These are phyloP conservation scores for Drymodes brunneopygia DNA, from an alignment of 2,113 vertebrate genomes.

Conservation along the genomic window DNA sequence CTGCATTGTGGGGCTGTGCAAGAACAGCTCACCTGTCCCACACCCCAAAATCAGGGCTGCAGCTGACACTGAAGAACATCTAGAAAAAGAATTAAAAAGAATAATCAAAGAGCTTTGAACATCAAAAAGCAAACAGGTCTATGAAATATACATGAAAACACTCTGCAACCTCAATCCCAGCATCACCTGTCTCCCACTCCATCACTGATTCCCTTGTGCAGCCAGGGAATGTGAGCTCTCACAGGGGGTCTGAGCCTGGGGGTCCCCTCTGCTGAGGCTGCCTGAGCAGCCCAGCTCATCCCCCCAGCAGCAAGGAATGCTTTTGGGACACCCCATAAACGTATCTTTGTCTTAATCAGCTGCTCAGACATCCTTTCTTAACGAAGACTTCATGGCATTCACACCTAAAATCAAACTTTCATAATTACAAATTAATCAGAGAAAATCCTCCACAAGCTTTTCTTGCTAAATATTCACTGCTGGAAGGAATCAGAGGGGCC, in stretches of 20 bases:
- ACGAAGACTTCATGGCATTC: background rate
- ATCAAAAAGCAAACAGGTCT: conserved; percentile 34
- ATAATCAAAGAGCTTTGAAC: conserved; percentile 28
- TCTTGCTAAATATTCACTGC: background rate
- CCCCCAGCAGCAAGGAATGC: background rate
- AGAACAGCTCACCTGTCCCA: background rate
- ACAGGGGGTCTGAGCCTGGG: background rate
- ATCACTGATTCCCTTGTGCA: background rate
- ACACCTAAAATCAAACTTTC: background rate
- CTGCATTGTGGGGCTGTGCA: background rate
- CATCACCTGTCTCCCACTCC: background rate
- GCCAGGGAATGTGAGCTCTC: background rate
- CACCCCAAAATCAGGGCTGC: background rate
- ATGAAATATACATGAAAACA: conserved; percentile 58
- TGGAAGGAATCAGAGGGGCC: background rate
- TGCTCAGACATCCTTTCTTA: background rate
- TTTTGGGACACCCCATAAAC: background rate
- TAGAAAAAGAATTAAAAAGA: background rate
- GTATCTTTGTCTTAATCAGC: background rate
- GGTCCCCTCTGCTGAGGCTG: background rate
- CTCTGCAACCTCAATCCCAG: background rate
- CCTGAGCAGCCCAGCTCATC: background rate
- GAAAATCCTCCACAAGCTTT: background rate
- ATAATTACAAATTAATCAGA: background rate
- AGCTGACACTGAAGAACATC: background rate